Evolutionary conservation across 2,888 invertebrate genomes (phyloP), one percentile per base, ranked within the genome.

Genomic region (Hesperia comma): DNA sequence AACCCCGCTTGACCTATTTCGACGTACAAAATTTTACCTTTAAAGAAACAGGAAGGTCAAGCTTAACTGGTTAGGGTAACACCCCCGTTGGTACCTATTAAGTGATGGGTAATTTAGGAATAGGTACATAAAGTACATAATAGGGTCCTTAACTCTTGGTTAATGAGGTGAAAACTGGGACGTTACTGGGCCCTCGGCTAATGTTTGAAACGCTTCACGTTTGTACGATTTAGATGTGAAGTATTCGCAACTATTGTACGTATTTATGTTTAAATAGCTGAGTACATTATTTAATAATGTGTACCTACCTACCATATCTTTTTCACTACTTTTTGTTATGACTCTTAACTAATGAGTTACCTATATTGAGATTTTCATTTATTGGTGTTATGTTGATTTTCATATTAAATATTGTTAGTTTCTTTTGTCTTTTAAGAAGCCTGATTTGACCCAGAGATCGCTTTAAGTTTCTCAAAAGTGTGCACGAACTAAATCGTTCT

Each of bases 41-140:
- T 32, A 55, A 63, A 33, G 26, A 15, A 55, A 63, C 68, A 70
- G 73, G 77, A 72, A 76, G 85, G 70, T 79, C 87, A 79, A 67
- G 55, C 68, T 77, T 79, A 58, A 77, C 61, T 82, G 85, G 90
- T 70, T 75, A 78, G 85, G 88, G 86, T 81, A 83, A 82, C 67
- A 76, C 86, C 83, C 88, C 88, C 84, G 75, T 79, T 79, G 77
- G 78, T 82, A 84, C 87, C 88, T 88, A 88, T 91, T 90, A 91
- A 91, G 90, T 90, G 90, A 91, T 90, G 90, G 90, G 90, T 90
- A 92, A 92, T 92, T 92, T 92, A 91, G 90, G 83, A 89, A 89
- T 92, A n/a, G n/a, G n/a, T n/a, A 92, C 89, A 92, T 90, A 92
- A 92, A 92, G 91, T 92, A 92, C 88, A 92, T 92, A 92, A 92